Conservation (phyloP, 2,888 invertebrate genomes). For the Molorchus minor region DNA sequence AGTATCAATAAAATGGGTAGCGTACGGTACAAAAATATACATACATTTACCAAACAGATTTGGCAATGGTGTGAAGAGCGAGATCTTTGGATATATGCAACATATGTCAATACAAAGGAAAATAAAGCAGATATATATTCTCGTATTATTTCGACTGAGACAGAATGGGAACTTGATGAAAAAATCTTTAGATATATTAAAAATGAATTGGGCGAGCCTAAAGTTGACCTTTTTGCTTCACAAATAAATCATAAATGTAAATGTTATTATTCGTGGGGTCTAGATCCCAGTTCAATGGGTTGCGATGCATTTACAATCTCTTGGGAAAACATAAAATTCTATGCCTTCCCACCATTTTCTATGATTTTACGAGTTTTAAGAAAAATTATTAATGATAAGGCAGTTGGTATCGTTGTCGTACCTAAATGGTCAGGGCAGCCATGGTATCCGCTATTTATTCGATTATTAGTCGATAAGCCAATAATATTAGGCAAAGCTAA, state of each 20-base stretch:
- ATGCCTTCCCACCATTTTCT: slow-evolving; percentile 17
- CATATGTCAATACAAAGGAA: slow-evolving; percentile 50
- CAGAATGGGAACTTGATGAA: slow-evolving; percentile 24
- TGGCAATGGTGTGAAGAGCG: slow-evolving; percentile 33
- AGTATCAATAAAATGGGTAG: slow-evolving; percentile 29
- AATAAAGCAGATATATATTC: slow-evolving; percentile 46
- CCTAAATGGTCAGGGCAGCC: slow-evolving; percentile 21
- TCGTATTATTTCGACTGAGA: slow-evolving; percentile 27
- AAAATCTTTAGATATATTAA: slow-evolving; percentile 7
- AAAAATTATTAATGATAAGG: slow-evolving; percentile 17
- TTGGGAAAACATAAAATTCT: slow-evolving; percentile 8
- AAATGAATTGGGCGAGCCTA: slow-evolving; percentile 20
- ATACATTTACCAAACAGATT: slow-evolving; percentile 17
- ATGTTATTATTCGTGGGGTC: slow-evolving; percentile 16
- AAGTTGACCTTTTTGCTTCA: slow-evolving; percentile 21
- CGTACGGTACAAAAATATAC: slow-evolving; percentile 14
- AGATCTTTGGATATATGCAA: slow-evolving; percentile 46
- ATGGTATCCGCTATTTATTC: slow-evolving; percentile 20
- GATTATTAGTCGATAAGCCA: background rate
- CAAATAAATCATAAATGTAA: slow-evolving; percentile 19
- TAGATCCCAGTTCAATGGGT: slow-evolving; percentile 13
- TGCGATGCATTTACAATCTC: slow-evolving; percentile 18
- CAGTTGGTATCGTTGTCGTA: slow-evolving; percentile 18
- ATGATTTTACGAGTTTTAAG: slow-evolving; percentile 15
- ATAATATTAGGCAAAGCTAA: background rate